These are phyloP conservation scores for Aphis craccivora DNA, from an alignment of 1,140 invertebrate species.

Conservation along the genomic window DNA sequence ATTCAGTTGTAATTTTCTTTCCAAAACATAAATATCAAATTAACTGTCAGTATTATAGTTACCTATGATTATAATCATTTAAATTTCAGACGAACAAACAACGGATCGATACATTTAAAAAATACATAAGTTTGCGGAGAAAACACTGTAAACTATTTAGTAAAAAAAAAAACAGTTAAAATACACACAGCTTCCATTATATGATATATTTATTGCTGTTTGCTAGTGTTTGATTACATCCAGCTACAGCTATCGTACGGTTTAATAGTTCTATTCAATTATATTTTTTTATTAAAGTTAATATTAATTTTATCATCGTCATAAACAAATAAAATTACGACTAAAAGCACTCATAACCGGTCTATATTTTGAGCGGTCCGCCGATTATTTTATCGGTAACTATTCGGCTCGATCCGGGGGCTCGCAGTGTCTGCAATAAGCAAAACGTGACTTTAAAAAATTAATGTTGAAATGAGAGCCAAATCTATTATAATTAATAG, in stretches of 20 bases:
- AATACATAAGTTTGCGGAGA: too few species aligned
- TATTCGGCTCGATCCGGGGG: too few species aligned
- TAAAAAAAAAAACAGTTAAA: background rate
- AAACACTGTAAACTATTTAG: too few species aligned
- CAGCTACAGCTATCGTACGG: too few species aligned
- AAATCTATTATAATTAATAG: background rate
- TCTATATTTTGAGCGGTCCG: too few species aligned
- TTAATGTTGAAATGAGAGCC: background rate
- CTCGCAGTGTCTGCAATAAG: too few species aligned
- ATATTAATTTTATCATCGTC: too few species aligned
- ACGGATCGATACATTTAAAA: background rate
- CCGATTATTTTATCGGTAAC: too few species aligned
- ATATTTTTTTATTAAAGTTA: too few species aligned
- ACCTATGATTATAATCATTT: background rate
- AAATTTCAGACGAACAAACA: background rate
- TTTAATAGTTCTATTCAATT: too few species aligned
- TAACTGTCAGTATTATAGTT: background rate
- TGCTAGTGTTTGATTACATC: background rate
- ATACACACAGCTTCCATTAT: background rate
- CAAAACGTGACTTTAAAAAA: background rate
- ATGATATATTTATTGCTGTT: background rate
- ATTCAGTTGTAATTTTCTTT: background rate
- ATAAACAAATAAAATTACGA: too few species aligned
- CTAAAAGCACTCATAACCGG: too few species aligned
- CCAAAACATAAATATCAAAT: background rate